These are phyloP conservation scores for Autographa gamma DNA, from an alignment of 2,888 invertebrate genomes.

Conservation along the genomic window DNA sequence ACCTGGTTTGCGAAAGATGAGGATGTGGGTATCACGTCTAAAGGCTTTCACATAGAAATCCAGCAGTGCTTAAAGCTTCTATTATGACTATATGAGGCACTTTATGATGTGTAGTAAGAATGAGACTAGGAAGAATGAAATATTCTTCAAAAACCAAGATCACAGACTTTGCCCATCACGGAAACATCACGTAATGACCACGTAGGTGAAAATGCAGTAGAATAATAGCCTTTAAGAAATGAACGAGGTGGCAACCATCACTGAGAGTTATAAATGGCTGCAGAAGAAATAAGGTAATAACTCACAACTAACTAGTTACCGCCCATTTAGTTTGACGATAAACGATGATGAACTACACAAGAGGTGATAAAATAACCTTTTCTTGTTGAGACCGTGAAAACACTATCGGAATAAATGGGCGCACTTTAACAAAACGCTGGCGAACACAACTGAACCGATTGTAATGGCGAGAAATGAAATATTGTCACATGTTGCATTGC, in stretches of 20 bases:
- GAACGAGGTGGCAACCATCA: neutral
- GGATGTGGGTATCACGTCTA: too few species aligned
- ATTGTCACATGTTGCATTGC: constrained; percentile 46
- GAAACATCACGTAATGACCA: neutral
- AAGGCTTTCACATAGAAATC: too few species aligned
- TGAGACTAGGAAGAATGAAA: neutral
- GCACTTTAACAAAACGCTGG: constrained; percentile 26
- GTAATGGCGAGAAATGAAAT: constrained; percentile 32
- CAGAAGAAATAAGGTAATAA: neutral
- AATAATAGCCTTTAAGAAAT: neutral
- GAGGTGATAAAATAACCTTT: constrained; percentile 12
- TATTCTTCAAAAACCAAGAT: neutral
- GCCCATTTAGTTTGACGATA: constrained; percentile 2
- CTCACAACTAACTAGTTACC: neutral
- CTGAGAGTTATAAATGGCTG: neutral
- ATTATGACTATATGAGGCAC: too few species aligned
- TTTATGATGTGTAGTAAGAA: too few species aligned
- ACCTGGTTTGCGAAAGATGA: too few species aligned
- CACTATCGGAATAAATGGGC: constrained; percentile 27
- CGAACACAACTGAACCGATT: constrained; percentile 23
- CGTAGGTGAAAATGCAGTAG: neutral
- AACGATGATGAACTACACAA: neutral
- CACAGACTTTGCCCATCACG: neutral
- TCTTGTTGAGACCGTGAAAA: constrained; percentile 10
- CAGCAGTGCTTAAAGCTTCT: too few species aligned